Evolutionary conservation across 2,797 vertebrate species (phyloP).

Genomic region (Adelosebastes latens): DNA sequence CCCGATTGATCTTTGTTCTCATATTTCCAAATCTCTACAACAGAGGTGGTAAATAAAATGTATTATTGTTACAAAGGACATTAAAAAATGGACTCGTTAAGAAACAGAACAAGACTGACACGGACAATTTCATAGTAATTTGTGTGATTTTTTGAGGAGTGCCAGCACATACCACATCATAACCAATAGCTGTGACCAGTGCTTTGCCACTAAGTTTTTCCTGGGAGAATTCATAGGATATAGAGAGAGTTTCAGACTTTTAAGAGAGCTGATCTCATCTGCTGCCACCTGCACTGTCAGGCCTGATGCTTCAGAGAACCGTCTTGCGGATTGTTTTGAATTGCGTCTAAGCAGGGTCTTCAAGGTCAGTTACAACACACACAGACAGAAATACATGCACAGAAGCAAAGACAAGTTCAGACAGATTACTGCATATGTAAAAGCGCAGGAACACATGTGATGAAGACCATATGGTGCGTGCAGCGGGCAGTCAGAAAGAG

Average conservation of each 20-base stretch:
- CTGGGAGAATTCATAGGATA: neutral
- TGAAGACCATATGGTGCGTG: conserved; percentile 67
- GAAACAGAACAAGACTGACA: neutral
- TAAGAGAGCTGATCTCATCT: neutral
- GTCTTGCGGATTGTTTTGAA: neutral
- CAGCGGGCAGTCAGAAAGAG: conserved; percentile 52
- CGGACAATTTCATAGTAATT: neutral
- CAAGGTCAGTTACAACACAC: neutral
- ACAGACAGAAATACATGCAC: neutral
- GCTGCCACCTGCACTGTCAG: neutral
- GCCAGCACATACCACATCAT: neutral
- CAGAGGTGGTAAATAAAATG: neutral
- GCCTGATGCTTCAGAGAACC: neutral
- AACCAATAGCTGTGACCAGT: neutral
- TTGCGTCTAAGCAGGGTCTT: neutral
- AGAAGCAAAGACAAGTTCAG: conserved; percentile 28
- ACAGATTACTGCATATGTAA: conserved; percentile 48
- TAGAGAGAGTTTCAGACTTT: neutral
- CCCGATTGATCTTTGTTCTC: neutral
- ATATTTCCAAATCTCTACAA: neutral
- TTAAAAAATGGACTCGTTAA: neutral
- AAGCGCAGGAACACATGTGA: conserved; percentile 34
- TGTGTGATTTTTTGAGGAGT: neutral
- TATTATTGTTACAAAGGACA: neutral
- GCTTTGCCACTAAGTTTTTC: neutral